These are phyloP conservation scores for Pitangus sulphuratus DNA, from an alignment of 2,797 vertebrate genomes.

Conservation along the genomic window DNA sequence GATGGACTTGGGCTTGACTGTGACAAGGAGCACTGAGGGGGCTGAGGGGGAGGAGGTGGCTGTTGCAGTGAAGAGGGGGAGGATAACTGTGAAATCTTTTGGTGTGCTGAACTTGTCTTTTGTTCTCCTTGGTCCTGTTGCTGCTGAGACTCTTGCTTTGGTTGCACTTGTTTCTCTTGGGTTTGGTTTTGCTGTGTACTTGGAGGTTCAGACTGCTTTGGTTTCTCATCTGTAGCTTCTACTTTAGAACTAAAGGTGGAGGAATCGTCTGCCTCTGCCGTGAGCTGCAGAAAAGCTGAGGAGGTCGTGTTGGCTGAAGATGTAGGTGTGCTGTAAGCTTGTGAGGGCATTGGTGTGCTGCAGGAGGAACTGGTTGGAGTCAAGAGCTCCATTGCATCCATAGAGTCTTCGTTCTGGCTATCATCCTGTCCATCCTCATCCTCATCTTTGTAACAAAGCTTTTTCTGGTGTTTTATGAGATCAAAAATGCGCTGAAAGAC, in stretches of 20 bases:
- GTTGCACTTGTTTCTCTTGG: conserved; percentile 88
- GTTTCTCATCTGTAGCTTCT: conserved; percentile 87
- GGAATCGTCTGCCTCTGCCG: conserved; percentile 87
- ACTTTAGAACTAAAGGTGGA: conserved; percentile 81
- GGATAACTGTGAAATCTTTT: conserved; percentile 86
- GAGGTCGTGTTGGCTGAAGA: conserved; percentile 83
- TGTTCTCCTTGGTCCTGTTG: conserved; percentile 86
- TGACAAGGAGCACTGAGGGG: conserved; percentile 84
- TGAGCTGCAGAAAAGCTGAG: conserved; percentile 79
- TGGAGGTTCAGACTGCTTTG: conserved; percentile 91
- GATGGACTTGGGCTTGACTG: conserved; percentile 89
- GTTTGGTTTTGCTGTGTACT: conserved; percentile 83
- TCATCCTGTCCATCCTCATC: conserved; percentile 98
- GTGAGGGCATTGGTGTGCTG: conserved; percentile 93
- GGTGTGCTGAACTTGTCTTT: conserved; percentile 82
- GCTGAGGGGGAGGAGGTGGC: conserved; percentile 78
- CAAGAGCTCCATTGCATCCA: conserved; percentile 92
- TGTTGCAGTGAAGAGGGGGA: conserved; percentile 86
- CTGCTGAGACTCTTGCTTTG: conserved; percentile 91
- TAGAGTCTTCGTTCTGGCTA: conserved; percentile 98
- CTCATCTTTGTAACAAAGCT: conserved; percentile 99
- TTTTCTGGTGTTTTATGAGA: conserved; percentile 99
- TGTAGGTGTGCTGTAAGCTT: conserved; percentile 89
- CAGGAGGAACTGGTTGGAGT: conserved; percentile 96
- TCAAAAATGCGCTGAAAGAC: conserved; percentile 99